Percentiles rank a stretch among this genome's conserved stretches.
phyloP scores from a whole-genome alignment of 37 sponge, comb jelly and placozoan species.

The Crambe crambe region DNA sequence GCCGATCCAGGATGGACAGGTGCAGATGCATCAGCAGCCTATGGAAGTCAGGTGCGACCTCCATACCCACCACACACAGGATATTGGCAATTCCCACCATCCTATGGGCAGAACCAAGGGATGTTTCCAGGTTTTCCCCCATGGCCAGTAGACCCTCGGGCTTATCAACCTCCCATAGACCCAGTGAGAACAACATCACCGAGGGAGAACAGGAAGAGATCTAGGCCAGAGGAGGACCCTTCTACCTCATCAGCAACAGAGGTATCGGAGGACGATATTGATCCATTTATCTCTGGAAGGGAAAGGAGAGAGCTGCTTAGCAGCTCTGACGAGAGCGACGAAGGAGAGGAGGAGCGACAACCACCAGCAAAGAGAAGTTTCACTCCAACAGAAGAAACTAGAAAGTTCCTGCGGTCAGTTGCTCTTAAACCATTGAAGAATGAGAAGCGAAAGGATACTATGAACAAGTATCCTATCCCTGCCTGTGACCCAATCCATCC shows the following conservation, averaged over 20 bases:
- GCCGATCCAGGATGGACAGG: too few relatives aligned
- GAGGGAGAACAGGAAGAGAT: not conserved
- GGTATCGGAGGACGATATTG: not conserved
- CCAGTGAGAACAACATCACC: not conserved
- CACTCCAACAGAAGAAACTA: not conserved
- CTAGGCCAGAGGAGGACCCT: not conserved
- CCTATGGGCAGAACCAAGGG: too few relatives aligned
- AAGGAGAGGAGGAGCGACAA: not conserved
- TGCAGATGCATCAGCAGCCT: too few relatives aligned
- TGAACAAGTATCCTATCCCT: constrained; percentile 11
- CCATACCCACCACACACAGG: too few relatives aligned
- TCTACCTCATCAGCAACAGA: not conserved
- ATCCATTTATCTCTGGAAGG: not conserved
- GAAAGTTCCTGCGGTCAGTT: not conserved
- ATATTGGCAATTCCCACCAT: too few relatives aligned
- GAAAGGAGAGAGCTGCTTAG: constrained; percentile 15
- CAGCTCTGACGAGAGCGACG: not conserved
- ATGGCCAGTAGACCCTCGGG: too few relatives aligned
- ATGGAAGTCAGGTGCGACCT: too few relatives aligned
- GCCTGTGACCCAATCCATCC: constrained; percentile 31
- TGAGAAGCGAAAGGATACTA: constrained; percentile 3
- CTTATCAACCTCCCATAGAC: too few relatives aligned
- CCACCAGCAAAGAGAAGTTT: not conserved
- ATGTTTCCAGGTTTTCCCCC: too few relatives aligned
- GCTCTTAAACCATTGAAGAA: constrained; percentile 1